Evolutionary conservation across 2,113 vertebrate species (phyloP).

Genomic region (Stictonetta naevosa): DNA sequence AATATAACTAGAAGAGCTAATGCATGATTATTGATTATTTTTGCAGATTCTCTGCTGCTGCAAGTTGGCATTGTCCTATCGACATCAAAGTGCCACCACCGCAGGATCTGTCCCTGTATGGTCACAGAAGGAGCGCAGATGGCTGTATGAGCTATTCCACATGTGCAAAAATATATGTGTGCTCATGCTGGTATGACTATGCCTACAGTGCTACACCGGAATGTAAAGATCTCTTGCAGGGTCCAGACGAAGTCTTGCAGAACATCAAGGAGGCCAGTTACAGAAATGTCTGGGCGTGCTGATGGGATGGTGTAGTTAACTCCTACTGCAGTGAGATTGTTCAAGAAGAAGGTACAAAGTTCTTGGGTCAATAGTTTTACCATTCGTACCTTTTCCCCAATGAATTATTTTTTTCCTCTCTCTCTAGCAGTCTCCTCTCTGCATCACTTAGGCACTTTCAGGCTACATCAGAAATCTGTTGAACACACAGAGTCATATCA

Average conservation of each 20-base stretch:
- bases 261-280: neutral
- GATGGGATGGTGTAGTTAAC: neutral
- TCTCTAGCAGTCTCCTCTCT: neutral
- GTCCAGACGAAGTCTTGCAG: neutral
- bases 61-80: neutral
- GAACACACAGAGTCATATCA: neutral
- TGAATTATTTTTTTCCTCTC: neutral
- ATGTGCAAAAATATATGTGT: fast-evolving
- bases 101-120: neutral
- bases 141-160: fast-evolving
- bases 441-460: neutral
- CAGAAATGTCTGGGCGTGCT: neutral
- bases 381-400: neutral
- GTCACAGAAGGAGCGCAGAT: neutral
- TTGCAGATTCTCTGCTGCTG: neutral
- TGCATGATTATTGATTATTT: neutral
- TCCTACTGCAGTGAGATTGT: neutral
- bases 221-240: neutral
- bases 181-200: neutral
- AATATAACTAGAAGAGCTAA: neutral
- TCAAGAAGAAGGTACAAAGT: neutral
- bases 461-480: neutral
- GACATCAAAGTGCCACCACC: neutral
- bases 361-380: neutral
- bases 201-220: neutral